Evolutionary conservation across 2,888 invertebrate species (phyloP), one percentile per base, ranked within the genome.

Genomic region (Nasonovia ribisnigri): DNA sequence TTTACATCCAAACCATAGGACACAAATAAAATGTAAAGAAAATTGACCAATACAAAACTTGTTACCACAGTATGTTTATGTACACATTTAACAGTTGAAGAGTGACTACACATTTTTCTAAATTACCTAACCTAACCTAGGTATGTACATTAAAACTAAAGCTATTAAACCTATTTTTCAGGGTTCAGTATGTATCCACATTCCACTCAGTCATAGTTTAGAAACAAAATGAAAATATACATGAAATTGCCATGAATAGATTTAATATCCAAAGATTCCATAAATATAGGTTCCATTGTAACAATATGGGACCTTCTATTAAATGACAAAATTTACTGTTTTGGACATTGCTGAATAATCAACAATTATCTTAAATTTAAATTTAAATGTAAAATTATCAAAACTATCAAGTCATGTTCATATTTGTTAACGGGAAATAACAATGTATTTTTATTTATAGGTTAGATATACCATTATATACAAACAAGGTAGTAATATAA

Each of bases 401-500:
- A 26, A 90, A 77, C 48, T 36, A 87, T 87, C 26, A 60, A 86
- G 57, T 46, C 54, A 36, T 60, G 10, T 60, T 92, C n/a, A 46
- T 86, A 92, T 92, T 60, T 60, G 84, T 92, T 87, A 92, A 92
- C 86, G 91, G 91, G 86, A 92, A 92, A 92, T 86, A 92, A 92
- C 57, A 60, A 92, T 92, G 91, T 92, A 92, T 60, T 92, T 54
- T 92, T 92, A 92, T 92, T 87, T 36, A 60, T 87, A 87, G 46
- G 60, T 60, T 87, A 86, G 60, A 77, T 90, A 87, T 92, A 87
- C 60, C 60, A 87, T 60, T 92, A 92, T 92, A 60, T 67, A 92
- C 92, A 92, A 92, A 92, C 87, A 87, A 92, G 86, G 60, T 92
- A 92, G 87, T 87, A 87, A 29, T 60, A 87, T 92, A 24, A 57